A percentile compares a stretch with the other conserved stretches of the same genome.
Evolutionary conservation across 2,888 invertebrate species (phyloP).

Genomic region (Schizotus pectinicornis): DNA sequence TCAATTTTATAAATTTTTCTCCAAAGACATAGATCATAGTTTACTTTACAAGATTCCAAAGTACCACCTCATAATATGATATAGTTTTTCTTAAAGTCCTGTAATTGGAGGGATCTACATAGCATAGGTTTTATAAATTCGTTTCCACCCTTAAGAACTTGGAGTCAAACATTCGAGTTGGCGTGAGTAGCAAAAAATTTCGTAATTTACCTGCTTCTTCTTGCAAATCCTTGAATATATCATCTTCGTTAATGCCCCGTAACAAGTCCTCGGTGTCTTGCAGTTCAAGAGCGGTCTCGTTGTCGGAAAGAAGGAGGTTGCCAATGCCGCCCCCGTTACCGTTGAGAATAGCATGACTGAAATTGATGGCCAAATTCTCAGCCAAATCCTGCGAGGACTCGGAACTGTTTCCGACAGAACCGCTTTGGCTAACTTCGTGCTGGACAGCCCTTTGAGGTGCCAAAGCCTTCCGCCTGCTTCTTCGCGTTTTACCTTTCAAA

Average conservation of each 20-base stretch:
- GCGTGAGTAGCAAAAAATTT: neutral
- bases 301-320: slow-evolving; percentile 16
- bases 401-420: slow-evolving; percentile 43
- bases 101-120: too few species aligned
- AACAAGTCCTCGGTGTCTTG: slow-evolving; percentile 46
- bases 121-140: too few species aligned
- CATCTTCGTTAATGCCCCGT: slow-evolving; percentile 49
- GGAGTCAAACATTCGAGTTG: too few species aligned
- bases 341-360: slow-evolving; percentile 1
- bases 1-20: too few species aligned
- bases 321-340: neutral
- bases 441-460: slow-evolving; percentile 51
- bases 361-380: slow-evolving; percentile 22
- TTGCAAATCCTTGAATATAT: slow-evolving; percentile 53
- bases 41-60: too few species aligned
- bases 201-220: slow-evolving; percentile 47
- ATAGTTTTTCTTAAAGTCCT: too few species aligned
- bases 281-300: slow-evolving; percentile 36
- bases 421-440: slow-evolving; percentile 42
- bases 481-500: slow-evolving; percentile 36
- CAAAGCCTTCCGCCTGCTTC: slow-evolving; percentile 49
- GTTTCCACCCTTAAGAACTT: too few species aligned
- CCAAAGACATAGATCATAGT: too few species aligned
- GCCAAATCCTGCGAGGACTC: slow-evolving; percentile 48
- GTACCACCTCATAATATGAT: too few species aligned